Conservation (phyloP, 2,797 vertebrate species). For the Australoheros facetus region DNA sequence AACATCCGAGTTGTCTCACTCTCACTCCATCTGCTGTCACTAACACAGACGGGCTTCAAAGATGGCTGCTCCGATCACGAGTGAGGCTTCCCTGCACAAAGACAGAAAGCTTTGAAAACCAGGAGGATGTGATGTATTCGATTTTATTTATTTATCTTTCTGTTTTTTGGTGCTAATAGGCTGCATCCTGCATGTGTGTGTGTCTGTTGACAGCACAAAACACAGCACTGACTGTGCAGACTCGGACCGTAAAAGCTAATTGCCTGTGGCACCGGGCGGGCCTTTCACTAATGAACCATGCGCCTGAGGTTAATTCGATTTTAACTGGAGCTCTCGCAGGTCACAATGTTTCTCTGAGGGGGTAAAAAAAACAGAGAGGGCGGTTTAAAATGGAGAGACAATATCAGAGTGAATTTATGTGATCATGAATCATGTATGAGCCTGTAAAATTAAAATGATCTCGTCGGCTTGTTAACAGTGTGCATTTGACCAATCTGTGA, state of each 20-base stretch:
- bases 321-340: constrained; percentile 8
- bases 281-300: constrained; percentile 49
- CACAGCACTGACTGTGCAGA: constrained; percentile 14
- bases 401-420: constrained; percentile 17
- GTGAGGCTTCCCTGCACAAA: neutral
- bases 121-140: neutral
- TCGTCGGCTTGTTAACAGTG: neutral
- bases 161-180: constrained; percentile 5
- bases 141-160: too few species aligned
- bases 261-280: constrained; percentile 40
- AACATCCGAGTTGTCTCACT: neutral
- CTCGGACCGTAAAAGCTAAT: constrained; percentile 26
- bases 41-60: neutral
- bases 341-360: neutral
- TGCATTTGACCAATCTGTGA: neutral
- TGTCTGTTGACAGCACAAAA: constrained; percentile 4
- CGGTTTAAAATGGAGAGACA: rapidly evolving
- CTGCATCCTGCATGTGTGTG: constrained; percentile 8
- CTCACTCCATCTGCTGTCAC: neutral
- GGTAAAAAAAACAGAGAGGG: neutral
- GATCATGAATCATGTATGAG: constrained; percentile 29
- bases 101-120: neutral
- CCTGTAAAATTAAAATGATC: constrained; percentile 15
- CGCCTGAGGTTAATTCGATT: constrained; percentile 53
- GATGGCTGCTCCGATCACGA: neutral